Evolutionary conservation across 2,888 invertebrate species (phyloP).

Genomic region (Drosophila incognita): DNA sequence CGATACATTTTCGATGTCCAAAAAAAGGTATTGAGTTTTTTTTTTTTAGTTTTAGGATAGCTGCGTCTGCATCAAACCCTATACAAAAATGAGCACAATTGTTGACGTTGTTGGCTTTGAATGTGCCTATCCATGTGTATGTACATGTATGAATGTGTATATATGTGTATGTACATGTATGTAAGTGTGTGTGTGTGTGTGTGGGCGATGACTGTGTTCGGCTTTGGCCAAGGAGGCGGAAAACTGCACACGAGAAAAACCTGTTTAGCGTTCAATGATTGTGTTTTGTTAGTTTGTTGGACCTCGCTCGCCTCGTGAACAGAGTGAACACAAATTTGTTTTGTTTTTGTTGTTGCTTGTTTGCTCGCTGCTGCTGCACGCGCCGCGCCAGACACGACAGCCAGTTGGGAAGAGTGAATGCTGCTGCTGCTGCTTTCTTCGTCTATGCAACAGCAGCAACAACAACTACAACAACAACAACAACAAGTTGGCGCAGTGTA

Average conservation of each 20-base stretch:
- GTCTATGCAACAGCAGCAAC: slow-evolving; percentile 53
- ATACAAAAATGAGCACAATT: slow-evolving; percentile 51
- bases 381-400: slow-evolving; percentile 36
- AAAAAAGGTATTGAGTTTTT: slow-evolving; percentile 25
- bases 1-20: slow-evolving; percentile 43
- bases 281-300: slow-evolving; percentile 58
- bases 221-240: slow-evolving; percentile 76
- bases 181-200: slow-evolving; percentile 25
- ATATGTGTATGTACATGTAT: slow-evolving; percentile 34
- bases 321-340: slow-evolving; percentile 65
- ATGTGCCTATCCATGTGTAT: neutral
- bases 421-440: slow-evolving; percentile 55
- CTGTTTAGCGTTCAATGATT: slow-evolving; percentile 77
- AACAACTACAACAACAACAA: slow-evolving; percentile 18
- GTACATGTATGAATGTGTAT: slow-evolving; percentile 10
- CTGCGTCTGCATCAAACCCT: slow-evolving; percentile 14
- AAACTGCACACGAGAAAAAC: slow-evolving; percentile 79
- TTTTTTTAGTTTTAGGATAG: slow-evolving; percentile 6
- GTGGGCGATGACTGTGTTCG: slow-evolving; percentile 57
- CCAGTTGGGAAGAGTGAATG: slow-evolving; percentile 58
- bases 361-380: slow-evolving; percentile 15
- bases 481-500: slow-evolving; percentile 47
- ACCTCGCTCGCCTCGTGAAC: slow-evolving; percentile 28
- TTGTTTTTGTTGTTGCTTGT: slow-evolving; percentile 55
- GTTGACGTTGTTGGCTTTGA: slow-evolving; percentile 31